These are phyloP conservation scores for Nasonovia ribisnigri DNA, from an alignment of 2,888 invertebrate genomes.

Conservation along the genomic window DNA sequence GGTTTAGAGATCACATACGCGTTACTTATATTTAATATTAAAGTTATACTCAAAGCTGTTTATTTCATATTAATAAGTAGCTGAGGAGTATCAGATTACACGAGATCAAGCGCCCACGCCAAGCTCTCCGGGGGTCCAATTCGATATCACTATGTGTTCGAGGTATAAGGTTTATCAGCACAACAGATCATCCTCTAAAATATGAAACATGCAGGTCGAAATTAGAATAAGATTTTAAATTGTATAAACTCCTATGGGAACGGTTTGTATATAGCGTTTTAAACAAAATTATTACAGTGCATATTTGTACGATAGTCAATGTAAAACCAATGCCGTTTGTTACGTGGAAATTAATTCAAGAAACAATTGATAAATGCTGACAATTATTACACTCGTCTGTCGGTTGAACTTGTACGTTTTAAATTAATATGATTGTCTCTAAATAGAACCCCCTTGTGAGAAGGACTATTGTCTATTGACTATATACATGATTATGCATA, in stretches of 20 bases:
- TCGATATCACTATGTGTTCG: constrained; percentile 35
- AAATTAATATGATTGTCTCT: not conserved
- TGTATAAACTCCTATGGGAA: constrained; percentile 14
- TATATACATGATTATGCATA: constrained; percentile 46
- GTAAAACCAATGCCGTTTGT: constrained; percentile 38
- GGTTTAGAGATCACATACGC: not conserved
- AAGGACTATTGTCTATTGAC: constrained; percentile 2
- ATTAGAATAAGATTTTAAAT: constrained; percentile 43
- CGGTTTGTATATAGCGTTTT: not conserved
- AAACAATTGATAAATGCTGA: constrained; percentile 53
- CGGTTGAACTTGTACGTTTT: not conserved
- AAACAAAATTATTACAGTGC: constrained; percentile 47
- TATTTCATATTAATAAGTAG: constrained; percentile 59
- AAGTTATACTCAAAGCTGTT: constrained; percentile 31
- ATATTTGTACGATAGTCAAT: constrained; percentile 2
- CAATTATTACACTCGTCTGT: constrained; percentile 6
- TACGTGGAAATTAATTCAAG: constrained; percentile 32
- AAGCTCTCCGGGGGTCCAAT: constrained; percentile 57
- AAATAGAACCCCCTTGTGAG: constrained; percentile 27
- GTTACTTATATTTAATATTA: constrained; percentile 3
- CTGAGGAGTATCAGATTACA: constrained; percentile 54
- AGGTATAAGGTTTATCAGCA: constrained; percentile 33
- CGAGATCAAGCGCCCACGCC: constrained; percentile 62
- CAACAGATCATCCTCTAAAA: constrained; percentile 31
- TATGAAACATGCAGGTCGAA: constrained; percentile 48